Conservation (phyloP, 1,140 invertebrate species). For the Brachionus plicatilis region DNA sequence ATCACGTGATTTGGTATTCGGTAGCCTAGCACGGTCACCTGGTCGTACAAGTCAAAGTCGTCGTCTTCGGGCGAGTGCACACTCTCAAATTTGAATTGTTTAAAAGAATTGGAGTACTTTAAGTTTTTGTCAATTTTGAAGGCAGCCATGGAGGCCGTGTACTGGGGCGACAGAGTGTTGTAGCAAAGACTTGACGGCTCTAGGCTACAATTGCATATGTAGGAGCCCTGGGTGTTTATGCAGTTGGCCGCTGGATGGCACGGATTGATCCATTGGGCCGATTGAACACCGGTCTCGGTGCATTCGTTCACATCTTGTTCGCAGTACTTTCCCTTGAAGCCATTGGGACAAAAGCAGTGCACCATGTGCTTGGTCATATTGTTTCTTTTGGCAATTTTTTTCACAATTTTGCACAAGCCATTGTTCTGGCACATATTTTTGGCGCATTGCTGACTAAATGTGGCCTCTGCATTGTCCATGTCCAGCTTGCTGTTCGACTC, state of each 20-base stretch:
- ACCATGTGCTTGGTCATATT: not conserved
- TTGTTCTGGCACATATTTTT: constrained; percentile 32
- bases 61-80: not conserved
- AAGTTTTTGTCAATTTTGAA: not conserved
- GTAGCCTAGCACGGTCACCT: not conserved
- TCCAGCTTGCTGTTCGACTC: not conserved
- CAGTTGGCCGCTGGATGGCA: not conserved
- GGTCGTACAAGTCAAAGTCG: not conserved
- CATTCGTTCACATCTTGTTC: constrained; percentile 39
- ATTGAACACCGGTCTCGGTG: not conserved
- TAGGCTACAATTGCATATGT: constrained; percentile 20
- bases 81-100: not conserved
- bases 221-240: constrained; percentile 26
- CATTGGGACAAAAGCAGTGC: constrained; percentile 34
- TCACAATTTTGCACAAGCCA: constrained; percentile 2
- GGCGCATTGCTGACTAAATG: not conserved
- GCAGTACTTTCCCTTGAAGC: constrained; percentile 26
- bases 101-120: not conserved
- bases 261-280: constrained; percentile 7
- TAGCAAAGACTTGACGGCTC: constrained; percentile 10
- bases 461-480: not conserved
- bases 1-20: constrained; percentile 29
- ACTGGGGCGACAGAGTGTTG: constrained; percentile 14
- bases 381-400: not conserved
- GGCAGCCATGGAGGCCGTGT: not conserved